Conservation (phyloP, 1,140 invertebrate genomes). For the Drosophila biarmipes region DNA sequence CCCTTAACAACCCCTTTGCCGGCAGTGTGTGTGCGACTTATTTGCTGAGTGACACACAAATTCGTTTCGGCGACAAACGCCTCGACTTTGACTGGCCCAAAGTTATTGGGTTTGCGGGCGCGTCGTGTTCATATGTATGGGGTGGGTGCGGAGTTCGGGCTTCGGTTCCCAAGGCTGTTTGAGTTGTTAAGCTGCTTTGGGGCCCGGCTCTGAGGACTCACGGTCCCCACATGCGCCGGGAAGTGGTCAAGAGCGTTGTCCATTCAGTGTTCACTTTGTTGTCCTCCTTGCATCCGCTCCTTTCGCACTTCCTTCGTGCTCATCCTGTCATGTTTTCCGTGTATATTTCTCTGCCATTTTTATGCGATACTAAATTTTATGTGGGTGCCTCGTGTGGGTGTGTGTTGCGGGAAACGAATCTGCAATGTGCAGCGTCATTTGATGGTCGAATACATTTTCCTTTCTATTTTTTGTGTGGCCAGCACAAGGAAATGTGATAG, state of each 20-base stretch:
- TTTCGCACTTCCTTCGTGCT: constrained; percentile 14
- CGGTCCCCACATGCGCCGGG: constrained; percentile 15
- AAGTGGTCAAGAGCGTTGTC: constrained; percentile 66
- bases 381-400: neutral
- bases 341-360: constrained; percentile 57
- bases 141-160: neutral
- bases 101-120: constrained; percentile 50
- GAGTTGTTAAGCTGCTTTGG: constrained; percentile 75
- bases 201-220: constrained; percentile 7
- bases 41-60: constrained; percentile 73
- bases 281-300: constrained; percentile 12
- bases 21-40: constrained; percentile 35
- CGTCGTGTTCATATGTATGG: constrained; percentile 1
- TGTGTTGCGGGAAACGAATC: constrained; percentile 20
- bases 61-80: constrained; percentile 65
- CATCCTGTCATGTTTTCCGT: constrained; percentile 34
- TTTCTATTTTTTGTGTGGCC: neutral
- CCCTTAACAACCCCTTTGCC: neutral
- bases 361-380: constrained; percentile 68
- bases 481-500: constrained; percentile 26
- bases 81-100: constrained; percentile 32
- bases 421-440: constrained; percentile 62
- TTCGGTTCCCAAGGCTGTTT: constrained; percentile 56
- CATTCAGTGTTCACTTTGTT: constrained; percentile 50
- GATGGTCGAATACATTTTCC: constrained; percentile 38